Evolutionary conservation across 2,888 invertebrate species (phyloP).

Genomic region (Microctonus hyperodae): DNA sequence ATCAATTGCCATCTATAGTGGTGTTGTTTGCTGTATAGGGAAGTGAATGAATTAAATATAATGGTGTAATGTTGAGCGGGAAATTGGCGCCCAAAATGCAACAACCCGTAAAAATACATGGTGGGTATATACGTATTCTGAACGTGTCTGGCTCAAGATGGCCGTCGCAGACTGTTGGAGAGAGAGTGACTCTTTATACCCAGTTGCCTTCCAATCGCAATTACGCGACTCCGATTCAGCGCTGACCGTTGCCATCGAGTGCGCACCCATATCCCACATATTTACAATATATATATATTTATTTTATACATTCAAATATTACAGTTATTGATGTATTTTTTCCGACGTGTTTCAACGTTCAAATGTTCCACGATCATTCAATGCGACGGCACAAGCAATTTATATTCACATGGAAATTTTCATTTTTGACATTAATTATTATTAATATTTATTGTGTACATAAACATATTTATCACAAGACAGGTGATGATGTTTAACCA

Average conservation of each 20-base stretch:
- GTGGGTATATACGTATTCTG: not conserved
- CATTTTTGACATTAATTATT: too few species aligned
- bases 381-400: not conserved
- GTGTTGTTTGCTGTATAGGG: not conserved
- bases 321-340: not conserved
- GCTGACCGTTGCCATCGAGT: slow-evolving; percentile 12
- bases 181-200: not conserved
- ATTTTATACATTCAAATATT: not conserved
- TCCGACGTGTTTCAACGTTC: not conserved
- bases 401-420: too few species aligned
- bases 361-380: too few species aligned
- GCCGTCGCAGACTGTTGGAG: slow-evolving; percentile 23
- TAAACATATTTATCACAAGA: not conserved
- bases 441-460: too few species aligned
- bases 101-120: slow-evolving; percentile 5
- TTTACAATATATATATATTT: not conserved
- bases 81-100: slow-evolving; percentile 24
- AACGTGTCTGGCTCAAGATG: slow-evolving; percentile 25
- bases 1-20: not conserved
- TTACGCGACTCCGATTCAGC: slow-evolving; percentile 9
- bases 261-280: not conserved
- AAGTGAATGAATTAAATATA: not conserved
- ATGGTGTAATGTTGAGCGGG: not conserved
- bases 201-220: slow-evolving; percentile 14
- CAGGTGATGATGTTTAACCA: not conserved